These are phyloP conservation scores for Columba guinea DNA, from an alignment of 2,797 vertebrate species.

Conservation along the genomic window DNA sequence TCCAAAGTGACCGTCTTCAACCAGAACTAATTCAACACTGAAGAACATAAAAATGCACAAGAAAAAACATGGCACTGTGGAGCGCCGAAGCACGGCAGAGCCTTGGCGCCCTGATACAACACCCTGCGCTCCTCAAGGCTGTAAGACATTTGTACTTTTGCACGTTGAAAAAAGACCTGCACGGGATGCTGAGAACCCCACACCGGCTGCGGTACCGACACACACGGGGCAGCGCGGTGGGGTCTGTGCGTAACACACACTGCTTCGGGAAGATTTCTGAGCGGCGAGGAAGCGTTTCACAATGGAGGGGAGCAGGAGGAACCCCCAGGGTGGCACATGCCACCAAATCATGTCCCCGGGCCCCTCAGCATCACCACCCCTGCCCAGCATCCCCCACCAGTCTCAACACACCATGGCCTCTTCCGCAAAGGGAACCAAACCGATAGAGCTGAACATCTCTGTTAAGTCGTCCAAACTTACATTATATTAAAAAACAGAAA, in stretches of 20 bases:
- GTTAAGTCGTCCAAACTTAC: background rate
- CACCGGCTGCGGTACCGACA: background rate
- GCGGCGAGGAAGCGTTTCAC: background rate
- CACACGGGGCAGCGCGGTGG: background rate
- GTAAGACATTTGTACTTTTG: no score
- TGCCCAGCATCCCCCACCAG: rapidly evolving
- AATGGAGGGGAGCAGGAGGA: background rate
- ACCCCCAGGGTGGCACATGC: rapidly evolving
- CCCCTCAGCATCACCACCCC: background rate
- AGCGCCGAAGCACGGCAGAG: rapidly evolving
- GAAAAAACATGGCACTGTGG: rapidly evolving
- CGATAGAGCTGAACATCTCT: rapidly evolving
- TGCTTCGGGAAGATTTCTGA: background rate
- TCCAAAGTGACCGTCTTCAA: rapidly evolving
- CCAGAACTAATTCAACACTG: background rate
- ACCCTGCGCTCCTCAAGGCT: background rate
- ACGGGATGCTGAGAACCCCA: no score
- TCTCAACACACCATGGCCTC: rapidly evolving
- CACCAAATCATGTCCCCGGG: rapidly evolving
- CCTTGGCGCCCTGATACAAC: rapidly evolving
- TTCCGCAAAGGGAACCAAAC: background rate
- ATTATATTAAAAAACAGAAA: background rate
- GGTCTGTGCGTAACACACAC: background rate
- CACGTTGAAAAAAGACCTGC: background rate
- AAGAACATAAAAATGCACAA: background rate